Percentiles rank a stretch among this genome's conserved stretches.
Conservation (phyloP, 2,888 invertebrate species). For the Pheosia gnoma region DNA sequence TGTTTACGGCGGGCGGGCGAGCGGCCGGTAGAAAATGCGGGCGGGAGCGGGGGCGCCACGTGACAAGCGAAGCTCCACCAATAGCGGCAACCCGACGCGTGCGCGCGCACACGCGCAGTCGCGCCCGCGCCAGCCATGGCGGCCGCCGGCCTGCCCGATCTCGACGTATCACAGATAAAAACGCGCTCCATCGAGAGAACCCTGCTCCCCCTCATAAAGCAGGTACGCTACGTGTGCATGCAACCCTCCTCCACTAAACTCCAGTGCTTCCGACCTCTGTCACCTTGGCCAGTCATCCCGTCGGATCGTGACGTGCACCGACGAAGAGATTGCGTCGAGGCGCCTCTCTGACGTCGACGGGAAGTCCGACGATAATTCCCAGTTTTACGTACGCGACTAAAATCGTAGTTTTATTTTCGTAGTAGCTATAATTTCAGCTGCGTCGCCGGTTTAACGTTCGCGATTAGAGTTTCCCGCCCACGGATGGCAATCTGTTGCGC, state of each 20-base stretch:
- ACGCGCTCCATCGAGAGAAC: constrained; percentile 98
- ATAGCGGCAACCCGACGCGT: constrained; percentile 52
- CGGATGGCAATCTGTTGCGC: constrained; percentile 77
- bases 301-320: constrained; percentile 46
- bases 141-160: constrained; percentile 84
- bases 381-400: constrained; percentile 68
- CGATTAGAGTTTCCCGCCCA: constrained; percentile 74
- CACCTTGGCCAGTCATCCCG: constrained; percentile 17
- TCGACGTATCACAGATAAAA: constrained; percentile 91
- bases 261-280: constrained; percentile 11
- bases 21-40: constrained; percentile 32
- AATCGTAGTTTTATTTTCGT: constrained; percentile 72
- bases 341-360: constrained; percentile 66
- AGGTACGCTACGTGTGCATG: constrained; percentile 86
- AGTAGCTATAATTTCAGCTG: constrained; percentile 56
- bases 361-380: constrained; percentile 58
- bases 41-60: constrained; percentile 51
- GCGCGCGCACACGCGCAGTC: constrained; percentile 78
- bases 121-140: constrained; percentile 84
- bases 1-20: constrained; percentile 49
- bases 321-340: constrained; percentile 49
- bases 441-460: constrained; percentile 60
- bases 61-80: constrained; percentile 57
- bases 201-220: constrained; percentile 95
- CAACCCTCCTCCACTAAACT: constrained; percentile 29